Base-by-base conservation (phyloP, 2,888 invertebrate genomes). In the Nephrotoma flavescens region DNA sequence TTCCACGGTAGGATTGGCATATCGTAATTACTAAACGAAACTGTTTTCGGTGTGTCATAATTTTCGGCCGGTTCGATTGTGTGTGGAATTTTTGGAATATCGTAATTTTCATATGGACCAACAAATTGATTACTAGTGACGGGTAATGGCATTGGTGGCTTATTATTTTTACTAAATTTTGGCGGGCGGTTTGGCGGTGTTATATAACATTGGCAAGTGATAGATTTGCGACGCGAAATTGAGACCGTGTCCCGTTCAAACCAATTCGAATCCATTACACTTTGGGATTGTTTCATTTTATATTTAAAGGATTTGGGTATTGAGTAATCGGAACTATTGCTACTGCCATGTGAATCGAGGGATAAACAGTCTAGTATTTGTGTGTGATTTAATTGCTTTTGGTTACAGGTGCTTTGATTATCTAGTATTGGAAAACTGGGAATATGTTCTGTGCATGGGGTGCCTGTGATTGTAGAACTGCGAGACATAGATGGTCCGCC, bases 101-200 rank as follows among this genome's bases (percentile, higher is more conserved):
- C 96, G 90, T 96, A 96, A 90, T 96, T 96, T 91, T 96, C 95
- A 89, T 95, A 95, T 2, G 95, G 94, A 47, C 94, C 94, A 84
- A 93, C 92, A 44, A 42, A 42, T 85, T 42, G 85, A 44, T 42
- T 85, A 15, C 19, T 42, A 42, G 11, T n/a, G n/a, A 19, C 7
- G 7, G 85, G 85, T 42, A 85, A 44, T 7, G 42, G 85, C 44
- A 85, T 85, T 42, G 84, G 84, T 42, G 84, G 84, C n/a, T 84
- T 84, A 42, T 2, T n/a, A 41, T 41, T 84, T 84, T 84, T 84
- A 7, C 42, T 42, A 84, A 42, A 84, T 84, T 84, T 84, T n/a
- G 84, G 84, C 15, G 84, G 84, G n/a, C 84, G 84, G 12, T 84
- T 84, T 84, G 84, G 84, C 42, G 41, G 42, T 84, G 84, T 41